phyloP scores from a whole-genome alignment of 2,888 invertebrate genomes.

The Chrysodeixis includens region DNA sequence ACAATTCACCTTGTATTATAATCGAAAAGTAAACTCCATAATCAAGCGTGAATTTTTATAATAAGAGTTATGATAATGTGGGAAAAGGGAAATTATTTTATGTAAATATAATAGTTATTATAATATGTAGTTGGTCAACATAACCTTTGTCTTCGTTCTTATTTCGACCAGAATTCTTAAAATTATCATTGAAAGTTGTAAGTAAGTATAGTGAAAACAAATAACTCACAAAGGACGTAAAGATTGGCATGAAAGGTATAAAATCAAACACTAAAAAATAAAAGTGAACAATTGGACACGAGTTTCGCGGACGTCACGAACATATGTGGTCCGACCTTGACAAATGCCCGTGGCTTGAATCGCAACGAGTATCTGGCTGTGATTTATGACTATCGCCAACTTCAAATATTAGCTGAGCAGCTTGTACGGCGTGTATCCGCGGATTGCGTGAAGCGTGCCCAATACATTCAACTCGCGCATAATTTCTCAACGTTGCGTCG shows the following conservation, averaged over 20 bases:
- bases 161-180: too few relatives aligned
- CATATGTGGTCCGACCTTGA: slow-evolving; percentile 82
- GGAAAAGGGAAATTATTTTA: background rate
- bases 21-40: slow-evolving; percentile 60
- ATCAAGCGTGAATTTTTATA: slow-evolving; percentile 43
- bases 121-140: too few relatives aligned
- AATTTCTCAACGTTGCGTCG: slow-evolving; percentile 63
- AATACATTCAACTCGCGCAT: slow-evolving; percentile 67
- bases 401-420: slow-evolving; percentile 65
- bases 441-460: slow-evolving; percentile 56
- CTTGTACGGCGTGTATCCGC: slow-evolving; percentile 14
- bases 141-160: too few relatives aligned
- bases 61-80: slow-evolving; percentile 13
- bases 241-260: background rate
- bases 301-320: slow-evolving; percentile 68
- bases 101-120: too few relatives aligned
- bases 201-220: too few relatives aligned
- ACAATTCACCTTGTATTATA: slow-evolving; percentile 73
- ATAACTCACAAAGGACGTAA: too few relatives aligned
- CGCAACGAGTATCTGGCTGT: slow-evolving; percentile 59
- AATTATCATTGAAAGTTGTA: too few relatives aligned
- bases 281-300: slow-evolving; percentile 34
- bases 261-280: background rate
- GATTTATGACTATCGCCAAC: slow-evolving; percentile 72
- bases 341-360: slow-evolving; percentile 72